Base-by-base conservation (phyloP, 1,140 invertebrate genomes). In the Drosophila albomicans region DNA sequence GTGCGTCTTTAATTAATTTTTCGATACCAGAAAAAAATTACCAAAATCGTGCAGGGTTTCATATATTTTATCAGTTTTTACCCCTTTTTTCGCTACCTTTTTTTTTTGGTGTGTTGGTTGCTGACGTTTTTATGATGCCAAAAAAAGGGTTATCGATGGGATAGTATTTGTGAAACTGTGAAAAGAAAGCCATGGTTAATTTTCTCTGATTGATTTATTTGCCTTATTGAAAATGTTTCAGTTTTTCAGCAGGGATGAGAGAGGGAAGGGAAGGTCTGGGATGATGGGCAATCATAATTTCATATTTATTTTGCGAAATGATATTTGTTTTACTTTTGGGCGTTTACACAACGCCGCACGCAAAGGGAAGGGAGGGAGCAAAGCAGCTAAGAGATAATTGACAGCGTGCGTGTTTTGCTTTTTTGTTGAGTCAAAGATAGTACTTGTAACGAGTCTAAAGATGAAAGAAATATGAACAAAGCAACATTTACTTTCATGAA, bases 1-100 rank as follows among this genome's bases (percentile, higher is more conserved):
- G 57, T 52, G 77, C 85, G 64, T 71, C 66, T 88, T 89, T 80
- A 89, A 89, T 88, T 89, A 88, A 73, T 81, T 81, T 84, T 84
- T 78, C 13, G 66, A 62, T 71, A 74, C 69, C 71, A 38, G n/a
- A 38, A 72, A 66, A 66, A 62, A 20, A 71, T 20, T 48, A 57
- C 35, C 5, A 20, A 49, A 49, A 49, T 49, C 15, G 41, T 13
- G 41, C 45, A 13, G 30, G 62, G 51, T 59, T 51, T 72, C 7
- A 48, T 75, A 48, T 75, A 63, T 64, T 63, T 68, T 20, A 32
- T 51, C 56, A 79, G 67, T 71, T 86, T 86, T 84, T 54, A 57
- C 15, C 45, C 25, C 32, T 62, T 70, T 62, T 71, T 78, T 46
- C 5, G 8, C 6, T 54, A 38, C 48, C 68, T 13, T 68, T 64